phyloP scores from a whole-genome alignment of 2,113 vertebrate species.

The Struthio camelus region DNA sequence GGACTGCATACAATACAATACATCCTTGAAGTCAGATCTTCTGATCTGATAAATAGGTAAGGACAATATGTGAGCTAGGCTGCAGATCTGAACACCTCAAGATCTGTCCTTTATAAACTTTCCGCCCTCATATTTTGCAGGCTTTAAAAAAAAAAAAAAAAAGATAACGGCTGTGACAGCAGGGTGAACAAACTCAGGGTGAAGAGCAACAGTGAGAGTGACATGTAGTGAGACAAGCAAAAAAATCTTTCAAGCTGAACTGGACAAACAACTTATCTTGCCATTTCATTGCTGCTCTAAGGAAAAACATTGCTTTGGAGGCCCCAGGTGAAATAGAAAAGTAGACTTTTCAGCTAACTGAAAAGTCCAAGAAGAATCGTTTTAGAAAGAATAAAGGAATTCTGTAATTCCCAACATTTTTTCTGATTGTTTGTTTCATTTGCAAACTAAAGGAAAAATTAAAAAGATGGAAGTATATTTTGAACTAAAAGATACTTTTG shows the following conservation, averaged over 20 bases:
- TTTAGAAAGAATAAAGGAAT: not conserved
- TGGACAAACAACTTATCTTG: not conserved
- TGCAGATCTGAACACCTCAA: not conserved
- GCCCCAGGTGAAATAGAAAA: not conserved
- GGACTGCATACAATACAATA: not conserved
- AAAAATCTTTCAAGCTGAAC: not conserved
- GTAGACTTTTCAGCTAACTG: not conserved
- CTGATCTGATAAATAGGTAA: not conserved
- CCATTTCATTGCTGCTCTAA: not conserved
- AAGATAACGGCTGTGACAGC: not conserved
- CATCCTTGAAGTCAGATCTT: not conserved
- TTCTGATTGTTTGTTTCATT: not conserved
- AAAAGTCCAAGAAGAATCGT: not conserved
- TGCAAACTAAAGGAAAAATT: not conserved
- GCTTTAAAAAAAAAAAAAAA: not conserved
- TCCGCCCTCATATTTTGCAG: not conserved
- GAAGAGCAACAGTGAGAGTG: not conserved
- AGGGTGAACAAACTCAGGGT: not conserved
- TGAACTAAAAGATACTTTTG: not conserved
- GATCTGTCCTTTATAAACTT: not conserved
- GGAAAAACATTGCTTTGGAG: not conserved
- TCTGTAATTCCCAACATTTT: not conserved
- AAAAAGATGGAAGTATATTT: not conserved
- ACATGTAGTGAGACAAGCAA: not conserved
- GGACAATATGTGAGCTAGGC: not conserved